Evolutionary conservation across 2,113 vertebrate species (phyloP).

Genomic region (Tupaia chinensis): DNA sequence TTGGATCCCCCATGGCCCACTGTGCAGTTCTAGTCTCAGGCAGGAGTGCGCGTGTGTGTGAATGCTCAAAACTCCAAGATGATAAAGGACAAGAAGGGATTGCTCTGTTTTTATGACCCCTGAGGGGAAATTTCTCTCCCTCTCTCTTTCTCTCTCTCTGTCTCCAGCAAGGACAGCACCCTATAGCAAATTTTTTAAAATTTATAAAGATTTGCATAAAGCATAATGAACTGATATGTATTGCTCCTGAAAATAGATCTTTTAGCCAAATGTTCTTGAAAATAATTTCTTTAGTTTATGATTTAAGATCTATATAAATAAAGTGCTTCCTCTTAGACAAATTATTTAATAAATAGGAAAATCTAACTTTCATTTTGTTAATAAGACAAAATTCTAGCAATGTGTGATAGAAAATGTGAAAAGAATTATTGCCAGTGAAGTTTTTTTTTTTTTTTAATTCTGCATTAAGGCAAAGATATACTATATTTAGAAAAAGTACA

Average conservation of each 20-base stretch:
- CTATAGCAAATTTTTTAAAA: no score
- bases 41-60: no score
- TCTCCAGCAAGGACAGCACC: no score
- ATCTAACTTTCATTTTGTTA: neutral
- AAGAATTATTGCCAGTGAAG: constrained; percentile 24
- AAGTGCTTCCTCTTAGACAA: neutral
- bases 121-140: no score
- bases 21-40: no score
- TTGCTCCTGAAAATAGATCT: constrained; percentile 18
- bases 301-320: neutral
- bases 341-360: neutral
- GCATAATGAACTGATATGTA: neutral
- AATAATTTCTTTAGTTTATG: neutral
- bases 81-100: no score
- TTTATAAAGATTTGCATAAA: neutral
- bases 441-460: constrained; percentile 44
- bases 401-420: constrained; percentile 10
- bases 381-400: constrained; percentile 16
- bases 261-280: neutral
- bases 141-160: no score
- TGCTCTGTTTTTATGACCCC: no score
- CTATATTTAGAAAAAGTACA: constrained; percentile 64
- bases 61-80: no score
- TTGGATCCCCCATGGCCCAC: no score
- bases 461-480: neutral